phyloP scores from a whole-genome alignment of 2,113 vertebrate species.

The Antennarius striatus region DNA sequence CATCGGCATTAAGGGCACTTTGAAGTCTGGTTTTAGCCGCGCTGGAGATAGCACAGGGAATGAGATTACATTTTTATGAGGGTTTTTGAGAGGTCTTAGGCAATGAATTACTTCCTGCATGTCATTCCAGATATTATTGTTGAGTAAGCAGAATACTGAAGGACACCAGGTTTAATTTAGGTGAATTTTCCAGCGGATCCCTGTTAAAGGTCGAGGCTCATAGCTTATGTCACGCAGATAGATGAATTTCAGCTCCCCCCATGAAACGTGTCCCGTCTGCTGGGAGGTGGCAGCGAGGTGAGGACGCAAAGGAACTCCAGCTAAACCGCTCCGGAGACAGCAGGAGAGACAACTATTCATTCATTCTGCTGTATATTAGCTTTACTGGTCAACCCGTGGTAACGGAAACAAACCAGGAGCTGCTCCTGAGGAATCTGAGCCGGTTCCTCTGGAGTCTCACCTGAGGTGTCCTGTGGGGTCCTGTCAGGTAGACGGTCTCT shows the following conservation, averaged over 20 bases:
- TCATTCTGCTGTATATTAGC: no score
- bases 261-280: not conserved
- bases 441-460: no score
- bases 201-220: slow-evolving; percentile 22
- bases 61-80: slow-evolving; percentile 34
- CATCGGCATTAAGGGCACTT: slow-evolving; percentile 21
- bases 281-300: not conserved
- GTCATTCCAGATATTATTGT: slow-evolving; percentile 15
- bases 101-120: slow-evolving; percentile 11
- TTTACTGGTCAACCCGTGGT: no score
- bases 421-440: no score
- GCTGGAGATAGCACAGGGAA: slow-evolving; percentile 10
- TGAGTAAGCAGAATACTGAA: slow-evolving; percentile 17
- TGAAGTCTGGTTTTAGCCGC: slow-evolving; percentile 12
- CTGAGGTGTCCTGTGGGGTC: no score
- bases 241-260: slow-evolving; percentile 19
- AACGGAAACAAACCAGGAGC: no score
- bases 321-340: not conserved
- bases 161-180: slow-evolving; percentile 28
- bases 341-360: no score
- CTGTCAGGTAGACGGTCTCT: no score
- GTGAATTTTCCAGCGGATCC: slow-evolving; percentile 8
- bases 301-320: not conserved
- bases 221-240: slow-evolving; percentile 7
- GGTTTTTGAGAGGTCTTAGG: slow-evolving; percentile 12